Evolutionary conservation across 2,113 vertebrate species (phyloP).

Genomic region (Tetraodon nigroviridis): DNA sequence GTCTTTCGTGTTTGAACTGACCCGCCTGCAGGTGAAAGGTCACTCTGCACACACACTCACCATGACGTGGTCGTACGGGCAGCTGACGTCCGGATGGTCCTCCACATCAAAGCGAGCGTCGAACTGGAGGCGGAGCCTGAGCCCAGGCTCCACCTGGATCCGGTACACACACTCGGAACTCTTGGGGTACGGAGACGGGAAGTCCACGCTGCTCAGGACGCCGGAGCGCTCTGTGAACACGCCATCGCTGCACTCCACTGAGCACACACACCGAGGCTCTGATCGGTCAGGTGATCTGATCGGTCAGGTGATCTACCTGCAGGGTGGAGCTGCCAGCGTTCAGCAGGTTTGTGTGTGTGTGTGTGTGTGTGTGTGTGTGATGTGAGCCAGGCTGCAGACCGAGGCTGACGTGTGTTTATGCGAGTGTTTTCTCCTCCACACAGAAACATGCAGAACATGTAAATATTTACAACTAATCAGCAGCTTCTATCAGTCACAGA

Average conservation of each 20-base stretch:
- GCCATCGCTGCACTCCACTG: constrained; percentile 90
- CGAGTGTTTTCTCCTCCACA: constrained; percentile 20
- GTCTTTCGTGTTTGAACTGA: constrained; percentile 72
- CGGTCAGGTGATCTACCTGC: too few species aligned
- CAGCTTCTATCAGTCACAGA: constrained; percentile 27
- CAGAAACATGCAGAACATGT: constrained; percentile 28
- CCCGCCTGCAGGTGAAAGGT: background rate
- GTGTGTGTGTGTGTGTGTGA: constrained; percentile 1
- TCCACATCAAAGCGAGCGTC: constrained; percentile 88
- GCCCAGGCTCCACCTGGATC: constrained; percentile 85
- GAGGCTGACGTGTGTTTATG: too few species aligned
- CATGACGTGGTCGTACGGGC: constrained; percentile 92
- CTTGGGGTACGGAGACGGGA: constrained; percentile 89
- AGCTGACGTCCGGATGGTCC: constrained; percentile 87
- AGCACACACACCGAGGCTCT: too few species aligned
- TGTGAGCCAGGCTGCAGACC: background rate
- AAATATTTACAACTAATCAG: constrained; percentile 57
- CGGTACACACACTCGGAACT: constrained; percentile 86
- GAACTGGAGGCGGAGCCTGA: constrained; percentile 83
- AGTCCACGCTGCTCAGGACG: constrained; percentile 80
- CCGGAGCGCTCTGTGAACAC: constrained; percentile 85
- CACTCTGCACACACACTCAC: constrained; percentile 54
- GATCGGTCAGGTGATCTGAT: too few species aligned
- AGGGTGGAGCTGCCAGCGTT: too few species aligned
- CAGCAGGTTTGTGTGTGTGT: background rate